Percentiles rank a stretch among this genome's conserved stretches.
Conservation (phyloP, 2,113 vertebrate genomes). For the Cairina moschata region DNA sequence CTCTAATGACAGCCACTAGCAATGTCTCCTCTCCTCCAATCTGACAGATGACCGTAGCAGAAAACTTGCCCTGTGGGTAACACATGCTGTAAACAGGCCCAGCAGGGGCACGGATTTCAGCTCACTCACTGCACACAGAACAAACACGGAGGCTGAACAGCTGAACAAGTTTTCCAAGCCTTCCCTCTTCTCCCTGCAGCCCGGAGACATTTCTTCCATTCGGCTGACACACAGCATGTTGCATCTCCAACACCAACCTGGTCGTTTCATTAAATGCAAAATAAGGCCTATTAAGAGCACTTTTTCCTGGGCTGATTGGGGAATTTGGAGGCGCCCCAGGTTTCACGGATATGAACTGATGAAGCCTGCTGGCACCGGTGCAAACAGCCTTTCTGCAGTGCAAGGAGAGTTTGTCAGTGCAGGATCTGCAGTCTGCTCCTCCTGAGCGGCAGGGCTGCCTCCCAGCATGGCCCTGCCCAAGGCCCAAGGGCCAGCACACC, state of each 20-base stretch:
- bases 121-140: not conserved
- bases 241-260: constrained; percentile 2
- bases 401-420: not conserved
- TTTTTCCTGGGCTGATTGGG: not conserved
- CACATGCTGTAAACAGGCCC: constrained; percentile 19
- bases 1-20: not conserved
- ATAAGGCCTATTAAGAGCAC: not conserved
- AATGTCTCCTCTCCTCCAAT: not conserved
- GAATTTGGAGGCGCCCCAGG: not conserved
- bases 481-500: not conserved
- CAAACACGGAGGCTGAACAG: not conserved
- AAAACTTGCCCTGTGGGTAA: constrained; percentile 15
- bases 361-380: not conserved
- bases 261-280: not conserved
- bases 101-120: constrained; percentile 30
- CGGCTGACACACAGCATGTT: not conserved
- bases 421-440: not conserved
- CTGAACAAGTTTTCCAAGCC: constrained; percentile 35
- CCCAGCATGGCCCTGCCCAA: not conserved
- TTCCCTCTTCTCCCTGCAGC: not conserved
- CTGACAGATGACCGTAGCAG: not conserved
- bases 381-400: not conserved
- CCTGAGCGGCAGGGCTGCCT: not conserved
- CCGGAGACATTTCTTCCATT: not conserved
- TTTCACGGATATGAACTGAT: not conserved